Conservation (phyloP, 1,140 invertebrate genomes). For the Procambarus clarkii region DNA sequence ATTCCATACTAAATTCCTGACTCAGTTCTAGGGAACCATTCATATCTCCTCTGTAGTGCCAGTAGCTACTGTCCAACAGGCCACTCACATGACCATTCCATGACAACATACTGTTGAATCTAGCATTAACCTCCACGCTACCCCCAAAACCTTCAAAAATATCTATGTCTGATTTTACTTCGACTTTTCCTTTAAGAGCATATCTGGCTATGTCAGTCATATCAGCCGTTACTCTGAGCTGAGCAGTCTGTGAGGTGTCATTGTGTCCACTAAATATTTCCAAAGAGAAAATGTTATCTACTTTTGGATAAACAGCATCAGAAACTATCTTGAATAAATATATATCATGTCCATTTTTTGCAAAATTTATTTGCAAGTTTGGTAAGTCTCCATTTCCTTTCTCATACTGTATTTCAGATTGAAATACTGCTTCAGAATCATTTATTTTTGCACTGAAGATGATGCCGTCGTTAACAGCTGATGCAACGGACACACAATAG, state of each 20-base stretch:
- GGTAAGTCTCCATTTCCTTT: background rate
- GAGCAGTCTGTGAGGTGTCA: background rate
- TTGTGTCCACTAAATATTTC: background rate
- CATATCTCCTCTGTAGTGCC: background rate
- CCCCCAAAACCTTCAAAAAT: background rate
- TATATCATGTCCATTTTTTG: background rate
- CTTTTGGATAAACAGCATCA: constrained; percentile 5
- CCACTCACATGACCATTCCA: constrained; percentile 13
- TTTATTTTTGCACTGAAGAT: background rate
- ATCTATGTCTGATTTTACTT: constrained; percentile 15
- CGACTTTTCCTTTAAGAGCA: constrained; percentile 24
- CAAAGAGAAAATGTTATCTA: background rate
- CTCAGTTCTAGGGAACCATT: constrained; percentile 9
- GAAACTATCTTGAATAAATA: background rate
- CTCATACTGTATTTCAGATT: constrained; percentile 1
- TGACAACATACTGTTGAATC: background rate
- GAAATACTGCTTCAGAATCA: background rate
- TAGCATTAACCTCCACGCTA: background rate
- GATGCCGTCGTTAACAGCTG: background rate
- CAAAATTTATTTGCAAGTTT: background rate
- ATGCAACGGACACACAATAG: background rate
- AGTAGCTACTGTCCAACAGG: background rate
- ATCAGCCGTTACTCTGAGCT: constrained; percentile 10
- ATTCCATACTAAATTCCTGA: background rate
- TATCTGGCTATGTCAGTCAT: background rate